These are phyloP conservation scores for Boloria euphrosyne DNA, from an alignment of 2,888 invertebrate genomes.

Conservation along the genomic window DNA sequence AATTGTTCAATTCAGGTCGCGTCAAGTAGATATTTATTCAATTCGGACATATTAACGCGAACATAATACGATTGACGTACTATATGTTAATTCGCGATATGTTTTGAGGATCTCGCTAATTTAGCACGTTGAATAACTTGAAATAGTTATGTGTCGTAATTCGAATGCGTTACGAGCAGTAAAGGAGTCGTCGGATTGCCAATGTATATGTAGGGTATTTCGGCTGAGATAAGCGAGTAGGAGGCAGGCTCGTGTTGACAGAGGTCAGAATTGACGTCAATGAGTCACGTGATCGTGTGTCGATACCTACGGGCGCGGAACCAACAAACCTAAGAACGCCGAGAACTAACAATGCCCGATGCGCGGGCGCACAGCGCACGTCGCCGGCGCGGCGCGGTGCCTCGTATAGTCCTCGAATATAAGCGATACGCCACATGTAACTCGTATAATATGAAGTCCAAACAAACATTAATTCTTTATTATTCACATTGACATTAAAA, in stretches of 20 bases:
- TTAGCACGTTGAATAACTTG: constrained; percentile 25
- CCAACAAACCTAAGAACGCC: constrained; percentile 20
- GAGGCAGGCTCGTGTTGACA: constrained; percentile 70
- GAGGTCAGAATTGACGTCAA: constrained; percentile 90
- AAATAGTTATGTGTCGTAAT: constrained; percentile 19
- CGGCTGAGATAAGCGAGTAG: constrained; percentile 70
- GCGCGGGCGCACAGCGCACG: constrained; percentile 20
- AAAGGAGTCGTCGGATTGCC: constrained; percentile 44
- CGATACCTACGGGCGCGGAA: constrained; percentile 45
- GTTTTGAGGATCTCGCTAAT: constrained; percentile 18
- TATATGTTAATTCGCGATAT: constrained; percentile 14
- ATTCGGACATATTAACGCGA: background rate
- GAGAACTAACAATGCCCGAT: constrained; percentile 26
- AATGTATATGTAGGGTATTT: constrained; percentile 58
- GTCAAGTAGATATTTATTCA: constrained; percentile 5
- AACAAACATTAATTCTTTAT: constrained; percentile 12
- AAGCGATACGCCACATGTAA: constrained; percentile 22
- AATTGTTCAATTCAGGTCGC: background rate
- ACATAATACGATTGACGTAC: constrained; percentile 21
- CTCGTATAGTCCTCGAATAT: constrained; percentile 1
- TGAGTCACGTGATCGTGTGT: constrained; percentile 83
- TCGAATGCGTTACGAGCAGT: constrained; percentile 34
- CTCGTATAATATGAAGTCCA: constrained; percentile 18
- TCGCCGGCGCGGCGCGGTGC: constrained; percentile 17
- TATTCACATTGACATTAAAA: background rate